Conservation (phyloP, 2,888 invertebrate species). For the Caenorhabditis sp. region DNA sequence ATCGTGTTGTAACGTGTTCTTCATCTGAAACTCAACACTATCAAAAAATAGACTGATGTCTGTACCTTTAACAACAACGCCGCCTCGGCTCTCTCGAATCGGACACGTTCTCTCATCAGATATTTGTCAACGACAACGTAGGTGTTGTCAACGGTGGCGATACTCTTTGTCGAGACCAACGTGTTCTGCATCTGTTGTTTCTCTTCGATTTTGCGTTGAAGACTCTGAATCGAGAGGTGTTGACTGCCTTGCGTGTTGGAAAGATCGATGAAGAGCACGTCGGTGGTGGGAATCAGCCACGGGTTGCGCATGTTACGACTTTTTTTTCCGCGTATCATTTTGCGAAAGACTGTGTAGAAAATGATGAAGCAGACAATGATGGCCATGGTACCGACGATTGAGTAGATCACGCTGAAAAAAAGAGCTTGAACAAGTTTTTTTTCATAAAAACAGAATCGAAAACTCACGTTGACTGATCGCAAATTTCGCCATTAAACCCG, state of each 20-base stretch:
- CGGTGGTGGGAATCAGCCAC: conserved; percentile 54
- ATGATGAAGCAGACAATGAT: conserved; percentile 49
- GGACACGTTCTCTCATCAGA: conserved; percentile 53
- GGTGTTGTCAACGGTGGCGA: conserved; percentile 60
- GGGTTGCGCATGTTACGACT: conserved; percentile 60
- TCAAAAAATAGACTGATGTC: neutral
- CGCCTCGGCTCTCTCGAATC: conserved; percentile 60
- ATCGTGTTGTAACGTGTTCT: conserved; percentile 59
- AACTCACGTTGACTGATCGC: conserved; percentile 60
- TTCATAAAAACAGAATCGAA: neutral
- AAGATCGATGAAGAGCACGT: conserved; percentile 53
- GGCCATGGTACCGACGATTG: conserved; percentile 46
- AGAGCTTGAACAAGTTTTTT: too few species aligned
- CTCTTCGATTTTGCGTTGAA: conserved; percentile 48
- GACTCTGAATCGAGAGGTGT: conserved; percentile 59
- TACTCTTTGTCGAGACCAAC: conserved; percentile 20
- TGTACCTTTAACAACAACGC: conserved; percentile 55
- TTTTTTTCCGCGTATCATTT: conserved; percentile 34
- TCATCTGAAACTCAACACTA: conserved; percentile 55
- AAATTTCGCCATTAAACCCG: conserved; percentile 63
- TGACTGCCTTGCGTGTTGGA: conserved; percentile 45
- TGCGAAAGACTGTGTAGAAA: conserved; percentile 47
- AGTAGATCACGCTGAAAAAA: conserved; percentile 39
- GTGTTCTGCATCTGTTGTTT: conserved; percentile 10
- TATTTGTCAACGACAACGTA: conserved; percentile 58